Conservation (phyloP, 2,888 invertebrate species). For the Phyllotreta striolata region DNA sequence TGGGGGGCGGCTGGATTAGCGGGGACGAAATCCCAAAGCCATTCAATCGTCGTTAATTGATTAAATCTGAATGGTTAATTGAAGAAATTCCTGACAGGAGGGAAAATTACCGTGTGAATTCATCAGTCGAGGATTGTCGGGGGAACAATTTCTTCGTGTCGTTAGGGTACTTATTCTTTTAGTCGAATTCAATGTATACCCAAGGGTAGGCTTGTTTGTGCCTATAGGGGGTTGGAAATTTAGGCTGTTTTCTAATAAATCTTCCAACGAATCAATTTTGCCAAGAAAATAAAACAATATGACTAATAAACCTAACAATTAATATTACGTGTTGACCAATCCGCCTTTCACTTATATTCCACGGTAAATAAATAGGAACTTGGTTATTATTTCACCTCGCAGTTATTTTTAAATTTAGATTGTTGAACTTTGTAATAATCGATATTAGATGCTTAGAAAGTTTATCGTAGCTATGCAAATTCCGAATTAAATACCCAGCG, state of each 20-base stretch:
- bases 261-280: no score
- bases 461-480: constrained; percentile 21
- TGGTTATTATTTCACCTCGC: not conserved
- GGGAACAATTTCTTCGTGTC: constrained; percentile 22
- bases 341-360: constrained; percentile 13
- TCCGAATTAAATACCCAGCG: constrained; percentile 10
- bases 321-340: not conserved
- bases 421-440: constrained; percentile 25
- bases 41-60: constrained; percentile 27
- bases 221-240: no score
- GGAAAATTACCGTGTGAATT: constrained; percentile 30
- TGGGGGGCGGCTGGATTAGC: constrained; percentile 1
- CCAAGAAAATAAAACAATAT: constrained; percentile 1
- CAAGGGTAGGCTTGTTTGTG: no score
- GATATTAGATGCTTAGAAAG: constrained; percentile 20
- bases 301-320: constrained; percentile 5
- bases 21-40: constrained; percentile 7
- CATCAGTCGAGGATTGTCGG: constrained; percentile 25
- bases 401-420: constrained; percentile 15
- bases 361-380: not conserved
- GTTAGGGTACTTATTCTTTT: constrained; percentile 7
- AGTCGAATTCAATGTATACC: no score
- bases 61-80: constrained; percentile 30
- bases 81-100: constrained; percentile 26
- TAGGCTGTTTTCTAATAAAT: no score